These are phyloP conservation scores for Magallana nippona DNA, from an alignment of 2,888 invertebrate species.

Conservation along the genomic window DNA sequence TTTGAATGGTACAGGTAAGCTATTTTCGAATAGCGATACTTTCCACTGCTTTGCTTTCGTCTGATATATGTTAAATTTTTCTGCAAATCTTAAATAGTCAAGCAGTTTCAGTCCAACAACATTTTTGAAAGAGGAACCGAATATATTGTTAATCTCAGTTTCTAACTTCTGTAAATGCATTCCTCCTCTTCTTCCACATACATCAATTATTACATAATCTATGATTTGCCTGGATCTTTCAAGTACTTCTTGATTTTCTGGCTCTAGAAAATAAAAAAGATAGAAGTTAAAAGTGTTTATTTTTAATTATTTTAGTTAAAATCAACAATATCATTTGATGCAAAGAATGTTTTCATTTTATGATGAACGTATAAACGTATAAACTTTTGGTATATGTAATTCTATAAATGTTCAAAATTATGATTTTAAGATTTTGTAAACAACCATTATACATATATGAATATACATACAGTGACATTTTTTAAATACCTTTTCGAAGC, in stretches of 20 bases:
- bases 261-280: background rate
- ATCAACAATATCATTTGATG: too few relatives aligned
- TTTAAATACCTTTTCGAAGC: too few relatives aligned
- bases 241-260: background rate
- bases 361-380: too few relatives aligned
- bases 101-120: background rate
- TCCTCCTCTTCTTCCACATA: background rate
- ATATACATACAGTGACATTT: too few relatives aligned
- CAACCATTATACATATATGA: too few relatives aligned
- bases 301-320: too few relatives aligned
- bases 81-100: background rate
- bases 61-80: background rate
- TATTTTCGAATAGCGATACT: background rate
- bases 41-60: background rate
- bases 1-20: background rate
- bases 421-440: too few relatives aligned
- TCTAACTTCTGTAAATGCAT: conserved; percentile 1
- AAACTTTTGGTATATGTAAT: too few relatives aligned
- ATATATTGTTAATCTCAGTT: background rate
- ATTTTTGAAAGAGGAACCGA: background rate
- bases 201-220: background rate
- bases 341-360: too few relatives aligned
- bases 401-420: too few relatives aligned
- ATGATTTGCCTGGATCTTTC: background rate
- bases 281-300: background rate